Percentiles rank a stretch among this genome's conserved stretches.
Evolutionary conservation across 2,797 vertebrate species (phyloP).

Genomic region (Argentina silus): DNA sequence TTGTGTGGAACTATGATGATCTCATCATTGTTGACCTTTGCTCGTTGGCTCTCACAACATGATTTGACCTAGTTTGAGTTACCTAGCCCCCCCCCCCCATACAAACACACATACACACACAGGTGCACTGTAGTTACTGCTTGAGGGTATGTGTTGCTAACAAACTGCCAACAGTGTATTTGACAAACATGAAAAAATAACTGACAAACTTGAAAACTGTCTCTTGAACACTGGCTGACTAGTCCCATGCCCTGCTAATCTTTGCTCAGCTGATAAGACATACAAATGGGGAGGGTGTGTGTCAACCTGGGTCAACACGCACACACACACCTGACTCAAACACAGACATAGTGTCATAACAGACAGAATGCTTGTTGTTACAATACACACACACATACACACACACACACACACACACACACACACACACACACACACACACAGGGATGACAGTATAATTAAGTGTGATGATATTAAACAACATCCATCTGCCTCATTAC

Average conservation of each 20-base stretch:
- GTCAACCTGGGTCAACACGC: background rate
- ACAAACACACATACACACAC: conserved; percentile 6
- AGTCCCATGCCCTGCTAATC: conserved; percentile 43
- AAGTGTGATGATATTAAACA: background rate
- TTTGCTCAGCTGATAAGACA: conserved; percentile 39
- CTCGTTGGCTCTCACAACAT: conserved; percentile 11
- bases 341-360: background rate
- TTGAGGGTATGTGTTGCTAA: background rate
- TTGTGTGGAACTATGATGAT: conserved; percentile 37
- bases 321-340: background rate
- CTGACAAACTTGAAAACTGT: conserved; percentile 13
- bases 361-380: too few species aligned
- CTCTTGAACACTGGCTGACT: conserved; percentile 22
- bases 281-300: conserved; percentile 6
- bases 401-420: background rate
- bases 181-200: conserved; percentile 13
- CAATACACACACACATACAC: background rate
- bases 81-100: background rate
- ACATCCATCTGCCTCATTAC: background rate
- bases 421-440: conserved; percentile 1
- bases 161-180: too few species aligned
- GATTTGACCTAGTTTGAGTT: conserved; percentile 6
- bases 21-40: conserved; percentile 44
- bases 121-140: background rate
- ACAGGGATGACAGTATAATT: background rate